These are phyloP conservation scores for Eutrigla gurnardus DNA, from an alignment of 2,797 vertebrate genomes.

Conservation along the genomic window DNA sequence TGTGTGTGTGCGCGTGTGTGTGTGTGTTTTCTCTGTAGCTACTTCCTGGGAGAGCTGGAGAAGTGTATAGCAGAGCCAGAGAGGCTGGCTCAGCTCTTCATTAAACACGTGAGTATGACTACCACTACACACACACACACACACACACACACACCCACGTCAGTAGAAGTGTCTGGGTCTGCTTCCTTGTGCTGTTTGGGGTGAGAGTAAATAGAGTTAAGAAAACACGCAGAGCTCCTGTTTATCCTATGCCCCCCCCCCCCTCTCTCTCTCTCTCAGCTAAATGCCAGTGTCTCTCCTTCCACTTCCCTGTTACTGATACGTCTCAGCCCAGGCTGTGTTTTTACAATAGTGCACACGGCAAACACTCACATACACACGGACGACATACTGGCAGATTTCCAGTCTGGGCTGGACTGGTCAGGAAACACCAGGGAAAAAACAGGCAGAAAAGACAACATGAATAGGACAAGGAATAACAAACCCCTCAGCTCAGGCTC, in stretches of 20 bases:
- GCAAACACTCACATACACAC: conserved; percentile 46
- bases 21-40: conserved; percentile 82
- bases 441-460: conserved; percentile 70
- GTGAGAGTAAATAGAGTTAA: conserved; percentile 53
- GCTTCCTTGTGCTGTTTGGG: conserved; percentile 63
- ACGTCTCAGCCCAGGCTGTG: conserved; percentile 46
- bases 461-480: conserved; percentile 68
- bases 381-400: conserved; percentile 40
- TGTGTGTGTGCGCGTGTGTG: conserved; percentile 10
- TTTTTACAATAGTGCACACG: conserved; percentile 54
- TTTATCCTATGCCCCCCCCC: conserved; percentile 54
- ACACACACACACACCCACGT: conserved; percentile 24
- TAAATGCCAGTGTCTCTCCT: conserved; percentile 46
- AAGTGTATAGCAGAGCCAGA: conserved; percentile 98
- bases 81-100: conserved; percentile 96
- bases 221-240: conserved; percentile 61
- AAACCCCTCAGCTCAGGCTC: conserved; percentile 42
- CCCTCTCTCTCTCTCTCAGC: conserved; percentile 34
- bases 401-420: conserved; percentile 53
- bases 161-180: conserved; percentile 37
- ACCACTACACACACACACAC: conserved; percentile 18
- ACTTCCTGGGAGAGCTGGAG: conserved; percentile 98
- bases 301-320: conserved; percentile 73
- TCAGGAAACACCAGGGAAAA: conserved; percentile 74
- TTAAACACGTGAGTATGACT: conserved; percentile 93